Evolutionary conservation across 2,888 invertebrate species (phyloP).

Genomic region (Thelaira solivaga): DNA sequence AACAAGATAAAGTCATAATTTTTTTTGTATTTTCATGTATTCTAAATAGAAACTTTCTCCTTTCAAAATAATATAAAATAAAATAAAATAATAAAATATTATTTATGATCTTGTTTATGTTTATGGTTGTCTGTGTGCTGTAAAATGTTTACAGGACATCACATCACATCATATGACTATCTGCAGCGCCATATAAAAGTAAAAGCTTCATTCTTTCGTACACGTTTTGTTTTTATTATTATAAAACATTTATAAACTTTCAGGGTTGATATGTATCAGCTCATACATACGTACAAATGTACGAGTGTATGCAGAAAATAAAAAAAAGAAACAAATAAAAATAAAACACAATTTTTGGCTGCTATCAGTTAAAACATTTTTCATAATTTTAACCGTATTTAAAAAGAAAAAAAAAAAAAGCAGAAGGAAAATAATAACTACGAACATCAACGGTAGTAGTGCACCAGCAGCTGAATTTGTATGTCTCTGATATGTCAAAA

Average conservation of each 20-base stretch:
- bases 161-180: too few species aligned
- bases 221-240: constrained; percentile 33
- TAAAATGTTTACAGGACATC: constrained; percentile 31
- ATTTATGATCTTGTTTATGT: constrained; percentile 39
- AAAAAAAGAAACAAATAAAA: neutral
- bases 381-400: constrained; percentile 56
- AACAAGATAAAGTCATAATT: constrained; percentile 62
- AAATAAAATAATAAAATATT: constrained; percentile 51
- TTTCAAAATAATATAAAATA: neutral
- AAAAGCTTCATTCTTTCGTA: constrained; percentile 47
- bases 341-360: constrained; percentile 39
- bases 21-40: constrained; percentile 20
- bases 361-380: constrained; percentile 59
- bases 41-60: constrained; percentile 52
- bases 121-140: neutral
- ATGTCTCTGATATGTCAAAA: constrained; percentile 55
- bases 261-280: constrained; percentile 52
- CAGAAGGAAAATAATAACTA: neutral
- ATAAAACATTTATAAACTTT: constrained; percentile 56
- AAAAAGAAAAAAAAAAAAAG: constrained; percentile 21
- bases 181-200: constrained; percentile 38
- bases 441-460: neutral
- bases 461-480: constrained; percentile 21
- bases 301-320: constrained; percentile 7
- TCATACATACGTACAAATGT: too few species aligned